Base-by-base conservation (phyloP, 37 sponge, comb jelly and placozoan species). In the Diacarnus erythraeanus region DNA sequence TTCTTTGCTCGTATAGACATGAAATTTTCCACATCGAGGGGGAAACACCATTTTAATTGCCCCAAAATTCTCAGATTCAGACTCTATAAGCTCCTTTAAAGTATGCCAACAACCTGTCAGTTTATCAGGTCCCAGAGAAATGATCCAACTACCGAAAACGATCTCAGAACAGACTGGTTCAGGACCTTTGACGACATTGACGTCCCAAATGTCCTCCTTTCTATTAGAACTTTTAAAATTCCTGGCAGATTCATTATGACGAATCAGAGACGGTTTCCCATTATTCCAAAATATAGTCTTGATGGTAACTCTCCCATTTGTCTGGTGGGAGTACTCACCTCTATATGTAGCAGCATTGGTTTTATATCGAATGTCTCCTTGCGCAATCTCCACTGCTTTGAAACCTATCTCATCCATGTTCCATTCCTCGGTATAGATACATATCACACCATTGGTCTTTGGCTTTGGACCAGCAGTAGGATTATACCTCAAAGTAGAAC, bases 211-310 rank as follows among this genome's bases (percentile, higher is more conserved):
- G 42, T 71, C 71, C 17, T 71, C 26, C 23, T 17, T 31, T n/a
- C n/a, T n/a, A n/a, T n/a, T n/a, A 2, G 9, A 10, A 31, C 1
- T 3, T 31, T 5, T 65, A 3, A 2, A 31, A 17, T 30, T 3
- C 17, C 66, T 3, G 17, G 5, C 12, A 2, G 27, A 26, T 30
- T 17, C 33, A 30, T 31, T 35, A 8, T 15, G 33, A 47, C 51
- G 51, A 18, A 3, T 30, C 25, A 78, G 63, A 2, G 84, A 80
- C 17, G 90, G 85, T 26, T 89, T 63, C n/a, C 90, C 90, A 58
- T 80, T 74, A 42, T 89, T 89, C 85, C 85, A 89, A 30, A 79
- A 72, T 20, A 89, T 54, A 0, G 85, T 89, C 42, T 77, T 89
- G 47, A 43, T 56, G 39, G 69, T 82, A 23, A 27, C 31, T 0